Conservation (phyloP, 2,888 invertebrate genomes). For the Hipparchia semele region DNA sequence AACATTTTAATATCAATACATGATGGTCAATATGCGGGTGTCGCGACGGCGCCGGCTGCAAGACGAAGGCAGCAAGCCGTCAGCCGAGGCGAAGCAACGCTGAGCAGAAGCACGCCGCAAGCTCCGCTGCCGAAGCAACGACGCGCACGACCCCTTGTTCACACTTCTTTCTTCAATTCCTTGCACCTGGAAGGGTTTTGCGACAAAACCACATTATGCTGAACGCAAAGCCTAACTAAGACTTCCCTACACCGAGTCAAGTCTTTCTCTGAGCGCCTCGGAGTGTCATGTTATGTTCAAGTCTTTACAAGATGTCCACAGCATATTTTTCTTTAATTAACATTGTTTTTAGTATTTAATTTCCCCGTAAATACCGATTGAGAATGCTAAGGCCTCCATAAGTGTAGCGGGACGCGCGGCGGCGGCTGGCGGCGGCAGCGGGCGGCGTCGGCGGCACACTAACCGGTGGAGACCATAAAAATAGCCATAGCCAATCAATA, state of each 20-base stretch:
- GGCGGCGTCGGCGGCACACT: constrained; percentile 71
- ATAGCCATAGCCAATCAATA: constrained; percentile 83
- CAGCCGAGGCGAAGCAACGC: constrained; percentile 33
- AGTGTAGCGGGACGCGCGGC: constrained; percentile 69
- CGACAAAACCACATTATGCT: constrained; percentile 83
- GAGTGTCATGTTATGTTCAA: constrained; percentile 38
- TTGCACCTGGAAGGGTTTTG: constrained; percentile 81
- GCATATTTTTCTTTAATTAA: constrained; percentile 53
- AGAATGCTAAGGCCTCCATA: constrained; percentile 79
- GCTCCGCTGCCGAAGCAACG: constrained; percentile 49
- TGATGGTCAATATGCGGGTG: constrained; percentile 53
- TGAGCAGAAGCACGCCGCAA: constrained; percentile 34
- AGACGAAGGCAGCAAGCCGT: constrained; percentile 42
- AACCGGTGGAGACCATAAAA: constrained; percentile 81
- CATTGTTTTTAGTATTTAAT: constrained; percentile 75
- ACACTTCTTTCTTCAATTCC: constrained; percentile 65
- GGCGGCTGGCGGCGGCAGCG: constrained; percentile 62
- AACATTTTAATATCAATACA: constrained; percentile 52
- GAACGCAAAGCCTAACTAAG: constrained; percentile 73
- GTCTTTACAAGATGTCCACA: constrained; percentile 38
- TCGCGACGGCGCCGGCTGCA: constrained; percentile 47
- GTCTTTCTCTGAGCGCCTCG: constrained; percentile 72
- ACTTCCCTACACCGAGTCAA: constrained; percentile 79
- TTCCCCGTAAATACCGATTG: constrained; percentile 83
- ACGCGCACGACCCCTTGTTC: constrained; percentile 40